phyloP scores from a whole-genome alignment of 2,797 vertebrate species.

The Gymnoscopelus braueri region DNA sequence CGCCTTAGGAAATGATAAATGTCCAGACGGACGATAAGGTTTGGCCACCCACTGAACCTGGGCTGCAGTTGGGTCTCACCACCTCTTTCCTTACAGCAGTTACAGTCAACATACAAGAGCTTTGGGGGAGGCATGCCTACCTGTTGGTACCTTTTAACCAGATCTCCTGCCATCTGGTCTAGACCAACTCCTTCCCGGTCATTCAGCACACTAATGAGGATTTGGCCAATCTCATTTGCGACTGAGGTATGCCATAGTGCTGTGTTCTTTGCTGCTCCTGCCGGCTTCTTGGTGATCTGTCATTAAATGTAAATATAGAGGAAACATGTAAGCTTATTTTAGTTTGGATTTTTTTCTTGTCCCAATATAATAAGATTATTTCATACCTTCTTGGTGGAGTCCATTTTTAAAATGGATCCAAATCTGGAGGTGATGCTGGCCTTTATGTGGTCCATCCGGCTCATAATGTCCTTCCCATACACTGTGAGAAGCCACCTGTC shows the following conservation, averaged over 20 bases:
- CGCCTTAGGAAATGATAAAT: conserved; percentile 7
- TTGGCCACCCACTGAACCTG: conserved; percentile 4
- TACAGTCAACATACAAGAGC: conserved; percentile 25
- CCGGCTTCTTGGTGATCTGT: conserved; percentile 36
- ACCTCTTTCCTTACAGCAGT: conserved; percentile 10
- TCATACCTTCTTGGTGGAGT: conserved; percentile 13
- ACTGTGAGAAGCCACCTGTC: conserved; percentile 11
- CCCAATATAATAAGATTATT: background rate
- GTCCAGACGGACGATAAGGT: conserved; percentile 9
- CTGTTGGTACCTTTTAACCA: background rate
- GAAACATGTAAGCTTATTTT: background rate
- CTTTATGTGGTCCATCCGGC: conserved; percentile 1
- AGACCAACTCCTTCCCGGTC: conserved; percentile 22
- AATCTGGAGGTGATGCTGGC: conserved; percentile 5
- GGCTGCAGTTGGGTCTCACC: background rate
- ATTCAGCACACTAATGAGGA: conserved; percentile 29
- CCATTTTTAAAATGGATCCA: conserved; percentile 15
- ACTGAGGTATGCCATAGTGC: conserved; percentile 19
- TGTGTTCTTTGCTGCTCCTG: conserved; percentile 20
- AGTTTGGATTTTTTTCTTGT: too few relatives aligned
- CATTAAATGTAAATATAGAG: background rate
- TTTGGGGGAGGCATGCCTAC: background rate
- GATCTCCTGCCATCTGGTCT: conserved; percentile 5
- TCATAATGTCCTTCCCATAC: conserved; percentile 10
- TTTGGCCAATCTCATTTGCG: conserved; percentile 23